Base-by-base conservation (phyloP, 2,113 vertebrate genomes). In the Actenoides lindsayi region DNA sequence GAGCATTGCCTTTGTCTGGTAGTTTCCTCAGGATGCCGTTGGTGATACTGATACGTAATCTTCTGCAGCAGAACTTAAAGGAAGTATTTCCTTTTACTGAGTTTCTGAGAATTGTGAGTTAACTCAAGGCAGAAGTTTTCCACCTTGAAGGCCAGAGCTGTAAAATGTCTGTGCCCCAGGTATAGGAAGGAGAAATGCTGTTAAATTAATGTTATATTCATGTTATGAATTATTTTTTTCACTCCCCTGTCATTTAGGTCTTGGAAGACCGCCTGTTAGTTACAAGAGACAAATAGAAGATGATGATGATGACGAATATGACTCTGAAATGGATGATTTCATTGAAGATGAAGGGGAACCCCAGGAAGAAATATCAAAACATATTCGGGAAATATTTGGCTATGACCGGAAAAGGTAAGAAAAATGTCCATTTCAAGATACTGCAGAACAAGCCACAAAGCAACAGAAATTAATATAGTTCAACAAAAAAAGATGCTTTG, bases 301-400 rank as follows among this genome's bases (percentile, higher is more conserved):
- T 42, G 98, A 98, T 19, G 99, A 99, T 2, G 99, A 99, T 24
- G 99, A 99, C 1, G 99, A 99, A 21, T 98, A 99, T 41, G 99
- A 99, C 95, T 98, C 99, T 15, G 99, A 99, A 97, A 99, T 99
- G 99, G 99, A 99, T 4, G 99, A 99, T 92, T 99, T 99, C 94
- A 99, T 99, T 51, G 99, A 99, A 73, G 98, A 99, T 77, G 99
- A 94, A 97, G 99, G 98, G n/a, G 99, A 99, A 11, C 97, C 98
- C 24, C 99, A 99, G 95, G 99, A 99, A 56, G 99, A 99, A 98
- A 98, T 99, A 97, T 99, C 99, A 73, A 99, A 98, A 96, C 99
- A 99, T 91, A 99, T 99, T 97, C 98, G 98, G 79, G 99, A 99
- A 97, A 99, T 99, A 93, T 99, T 99, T 94, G 99, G 99, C 84